phyloP scores from a whole-genome alignment of 2,797 vertebrate species.

The Leuciscus waleckii region DNA sequence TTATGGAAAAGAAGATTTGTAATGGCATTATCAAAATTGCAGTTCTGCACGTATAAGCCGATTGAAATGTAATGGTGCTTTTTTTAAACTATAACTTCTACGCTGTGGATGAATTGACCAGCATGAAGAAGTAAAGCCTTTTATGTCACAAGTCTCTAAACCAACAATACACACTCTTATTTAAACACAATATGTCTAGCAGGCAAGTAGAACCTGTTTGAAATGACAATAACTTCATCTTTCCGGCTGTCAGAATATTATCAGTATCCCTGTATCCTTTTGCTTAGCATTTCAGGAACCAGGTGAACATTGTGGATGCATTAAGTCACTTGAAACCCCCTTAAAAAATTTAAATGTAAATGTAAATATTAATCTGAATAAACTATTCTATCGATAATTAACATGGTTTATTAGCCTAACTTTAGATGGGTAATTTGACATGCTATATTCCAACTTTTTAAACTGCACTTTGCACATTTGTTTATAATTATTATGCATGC shows the following conservation, averaged over 20 bases:
- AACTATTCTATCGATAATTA: neutral
- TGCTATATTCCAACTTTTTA: neutral
- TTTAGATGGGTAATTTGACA: neutral
- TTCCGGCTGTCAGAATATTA: conserved; percentile 21
- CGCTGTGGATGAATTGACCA: neutral
- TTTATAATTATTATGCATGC: neutral
- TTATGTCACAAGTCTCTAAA: conserved; percentile 38
- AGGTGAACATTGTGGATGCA: neutral
- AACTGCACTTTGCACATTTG: neutral
- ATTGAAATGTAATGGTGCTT: conserved; percentile 2
- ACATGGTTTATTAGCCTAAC: neutral
- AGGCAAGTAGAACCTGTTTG: conserved; percentile 49
- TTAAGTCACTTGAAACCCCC: neutral
- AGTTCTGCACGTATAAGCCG: conserved; percentile 7
- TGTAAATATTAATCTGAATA: neutral
- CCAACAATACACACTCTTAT: conserved; percentile 23
- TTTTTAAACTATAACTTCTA: neutral
- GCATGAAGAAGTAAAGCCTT: conserved; percentile 20
- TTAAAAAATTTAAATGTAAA: neutral
- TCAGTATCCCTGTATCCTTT: neutral
- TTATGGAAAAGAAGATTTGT: conserved; percentile 35
- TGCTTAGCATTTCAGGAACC: neutral
- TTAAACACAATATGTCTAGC: conserved; percentile 44
- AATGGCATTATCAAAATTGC: conserved; percentile 30
- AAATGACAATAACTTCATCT: conserved; percentile 36